A percentile compares a stretch with the other conserved stretches of the same genome.
Conservation (phyloP, 2,113 vertebrate species). For the Pelvicachromis taeniatus region DNA sequence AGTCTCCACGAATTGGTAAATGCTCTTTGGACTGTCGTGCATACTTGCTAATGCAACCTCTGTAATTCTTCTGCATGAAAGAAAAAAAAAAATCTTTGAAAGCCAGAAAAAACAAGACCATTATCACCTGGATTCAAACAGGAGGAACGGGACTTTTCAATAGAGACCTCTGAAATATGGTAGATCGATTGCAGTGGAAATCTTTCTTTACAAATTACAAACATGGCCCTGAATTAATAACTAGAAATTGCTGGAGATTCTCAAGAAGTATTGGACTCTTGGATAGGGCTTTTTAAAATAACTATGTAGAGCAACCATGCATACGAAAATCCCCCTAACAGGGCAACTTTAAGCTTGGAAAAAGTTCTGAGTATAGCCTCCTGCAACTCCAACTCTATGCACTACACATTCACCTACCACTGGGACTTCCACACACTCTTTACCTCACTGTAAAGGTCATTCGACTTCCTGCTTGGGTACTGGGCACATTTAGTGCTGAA, state of each 20-base stretch:
- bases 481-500: not conserved
- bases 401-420: not conserved
- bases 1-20: not conserved
- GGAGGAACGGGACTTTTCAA: not conserved
- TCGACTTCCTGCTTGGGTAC: not conserved
- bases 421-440: not conserved
- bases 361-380: not conserved
- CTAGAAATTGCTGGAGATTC: not conserved
- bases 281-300: not conserved
- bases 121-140: not conserved
- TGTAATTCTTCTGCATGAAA: not conserved
- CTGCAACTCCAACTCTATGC: not conserved
- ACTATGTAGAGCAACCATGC: not conserved
- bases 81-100: not conserved
- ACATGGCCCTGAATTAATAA: not conserved
- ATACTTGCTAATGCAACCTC: not conserved
- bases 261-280: not conserved
- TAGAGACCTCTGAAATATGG: not conserved
- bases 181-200: not conserved
- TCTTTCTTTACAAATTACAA: not conserved
- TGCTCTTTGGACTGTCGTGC: not conserved
- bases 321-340: not conserved
- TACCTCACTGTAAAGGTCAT: not conserved
- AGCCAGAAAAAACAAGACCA: not conserved
- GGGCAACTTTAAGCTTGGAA: not conserved